Percentiles rank a stretch among this genome's conserved stretches.
Evolutionary conservation across 37 sponge, comb jelly and placozoan species (phyloP).

Genomic region (Chondrilla cf. caribensis): DNA sequence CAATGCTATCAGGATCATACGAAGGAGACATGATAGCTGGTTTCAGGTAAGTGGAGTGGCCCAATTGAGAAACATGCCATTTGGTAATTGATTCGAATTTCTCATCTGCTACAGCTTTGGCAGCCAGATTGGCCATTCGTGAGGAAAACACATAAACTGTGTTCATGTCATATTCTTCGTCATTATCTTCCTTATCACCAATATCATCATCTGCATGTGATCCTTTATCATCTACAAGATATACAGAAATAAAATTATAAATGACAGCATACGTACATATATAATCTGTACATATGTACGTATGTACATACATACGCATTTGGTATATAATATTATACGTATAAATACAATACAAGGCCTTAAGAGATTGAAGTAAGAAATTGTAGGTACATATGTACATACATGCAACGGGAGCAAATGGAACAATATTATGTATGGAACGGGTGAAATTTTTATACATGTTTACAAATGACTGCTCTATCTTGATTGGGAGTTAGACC

Average conservation of each 20-base stretch:
- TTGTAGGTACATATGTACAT: too few species aligned
- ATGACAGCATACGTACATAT: too few species aligned
- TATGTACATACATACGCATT: slow-evolving; percentile 3
- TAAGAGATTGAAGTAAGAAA: background rate
- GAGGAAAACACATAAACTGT: background rate
- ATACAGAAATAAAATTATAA: too few species aligned
- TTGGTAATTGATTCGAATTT: background rate
- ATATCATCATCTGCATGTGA: too few species aligned
- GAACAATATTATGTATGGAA: too few species aligned
- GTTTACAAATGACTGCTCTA: too few species aligned
- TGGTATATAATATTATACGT: background rate
- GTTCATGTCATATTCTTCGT: background rate
- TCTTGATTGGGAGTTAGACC: too few species aligned
- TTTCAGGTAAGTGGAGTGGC: background rate
- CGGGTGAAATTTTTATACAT: too few species aligned
- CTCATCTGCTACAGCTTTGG: background rate
- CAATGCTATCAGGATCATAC: background rate
- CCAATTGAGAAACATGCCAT: slow-evolving; percentile 4
- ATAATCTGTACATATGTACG: background rate
- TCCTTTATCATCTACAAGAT: too few species aligned
- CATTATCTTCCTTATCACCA: background rate
- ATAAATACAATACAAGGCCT: background rate
- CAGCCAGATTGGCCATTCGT: background rate
- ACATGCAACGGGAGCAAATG: too few species aligned
- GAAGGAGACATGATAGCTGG: background rate